phyloP scores from a whole-genome alignment of 1,140 invertebrate genomes.

The Calosoma granatense region DNA sequence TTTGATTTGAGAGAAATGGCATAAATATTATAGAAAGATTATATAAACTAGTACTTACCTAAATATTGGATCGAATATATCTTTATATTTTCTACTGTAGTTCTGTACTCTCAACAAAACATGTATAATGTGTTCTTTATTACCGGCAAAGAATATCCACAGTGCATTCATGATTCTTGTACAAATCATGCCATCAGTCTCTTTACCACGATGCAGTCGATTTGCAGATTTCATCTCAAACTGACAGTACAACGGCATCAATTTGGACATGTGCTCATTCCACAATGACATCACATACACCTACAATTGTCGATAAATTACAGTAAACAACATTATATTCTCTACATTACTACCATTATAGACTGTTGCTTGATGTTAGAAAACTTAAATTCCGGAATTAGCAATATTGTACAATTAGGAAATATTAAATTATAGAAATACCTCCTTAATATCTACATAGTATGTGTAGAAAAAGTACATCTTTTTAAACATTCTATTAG shows the following conservation, averaged over 20 bases:
- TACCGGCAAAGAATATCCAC: neutral
- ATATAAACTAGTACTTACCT: neutral
- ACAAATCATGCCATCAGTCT: neutral
- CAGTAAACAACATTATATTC: no score
- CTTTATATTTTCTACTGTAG: neutral
- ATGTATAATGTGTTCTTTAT: neutral
- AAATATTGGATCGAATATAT: neutral
- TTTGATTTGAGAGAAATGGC: no score
- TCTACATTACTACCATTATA: no score
- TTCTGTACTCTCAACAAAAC: neutral
- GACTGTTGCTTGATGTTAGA: no score
- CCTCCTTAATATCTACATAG: neutral
- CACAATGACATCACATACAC: neutral
- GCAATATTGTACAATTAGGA: no score
- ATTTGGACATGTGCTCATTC: neutral
- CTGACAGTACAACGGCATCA: neutral
- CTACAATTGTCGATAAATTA: no score
- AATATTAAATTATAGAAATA: neutral
- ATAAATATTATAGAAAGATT: no score
- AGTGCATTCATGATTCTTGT: neutral
- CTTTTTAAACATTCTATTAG: neutral
- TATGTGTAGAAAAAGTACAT: neutral
- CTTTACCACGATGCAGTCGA: neutral
- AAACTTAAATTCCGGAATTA: no score
- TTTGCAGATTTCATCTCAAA: neutral